phyloP scores from a whole-genome alignment of 1,140 invertebrate species.

The Yoshiicerus persimilis region DNA sequence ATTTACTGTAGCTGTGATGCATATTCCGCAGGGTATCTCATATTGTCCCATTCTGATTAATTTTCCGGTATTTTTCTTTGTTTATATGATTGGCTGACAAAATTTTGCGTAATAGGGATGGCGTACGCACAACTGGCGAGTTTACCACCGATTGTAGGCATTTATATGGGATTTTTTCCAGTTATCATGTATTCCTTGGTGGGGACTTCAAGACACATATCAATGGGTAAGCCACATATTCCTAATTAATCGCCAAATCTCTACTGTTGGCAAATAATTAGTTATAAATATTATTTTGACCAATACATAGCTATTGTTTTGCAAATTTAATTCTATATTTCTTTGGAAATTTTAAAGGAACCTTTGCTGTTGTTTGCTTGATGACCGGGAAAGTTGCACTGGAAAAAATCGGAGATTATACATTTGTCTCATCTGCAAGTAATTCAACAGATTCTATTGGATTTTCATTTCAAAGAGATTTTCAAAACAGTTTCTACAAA shows the following conservation, averaged over 20 bases:
- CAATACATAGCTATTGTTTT: too few species aligned
- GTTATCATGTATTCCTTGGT: conserved; percentile 85
- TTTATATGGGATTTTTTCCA: conserved; percentile 87
- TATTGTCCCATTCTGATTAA: neutral
- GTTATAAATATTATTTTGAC: too few species aligned
- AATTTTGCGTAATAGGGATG: conserved; percentile 71
- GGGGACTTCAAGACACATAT: conserved; percentile 89
- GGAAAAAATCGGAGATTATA: neutral
- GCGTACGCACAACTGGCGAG: conserved; percentile 85
- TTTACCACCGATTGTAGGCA: conserved; percentile 80
- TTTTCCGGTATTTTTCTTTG: neutral
- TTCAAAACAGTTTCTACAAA: neutral
- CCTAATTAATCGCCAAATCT: neutral
- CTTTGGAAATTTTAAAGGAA: conserved; percentile 57
- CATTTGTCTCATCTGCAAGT: neutral
- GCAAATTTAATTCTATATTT: neutral
- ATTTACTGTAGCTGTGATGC: conserved; percentile 87
- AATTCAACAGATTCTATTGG: neutral
- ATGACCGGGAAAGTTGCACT: conserved; percentile 76
- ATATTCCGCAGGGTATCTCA: conserved; percentile 79
- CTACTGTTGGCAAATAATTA: too few species aligned
- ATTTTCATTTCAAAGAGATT: neutral
- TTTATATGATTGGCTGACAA: too few species aligned
- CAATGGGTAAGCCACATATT: conserved; percentile 66
- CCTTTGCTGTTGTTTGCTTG: conserved; percentile 81